Evolutionary conservation across 2,888 invertebrate species (phyloP), one percentile per base, ranked within the genome.

Genomic region (Allygus modestus): DNA sequence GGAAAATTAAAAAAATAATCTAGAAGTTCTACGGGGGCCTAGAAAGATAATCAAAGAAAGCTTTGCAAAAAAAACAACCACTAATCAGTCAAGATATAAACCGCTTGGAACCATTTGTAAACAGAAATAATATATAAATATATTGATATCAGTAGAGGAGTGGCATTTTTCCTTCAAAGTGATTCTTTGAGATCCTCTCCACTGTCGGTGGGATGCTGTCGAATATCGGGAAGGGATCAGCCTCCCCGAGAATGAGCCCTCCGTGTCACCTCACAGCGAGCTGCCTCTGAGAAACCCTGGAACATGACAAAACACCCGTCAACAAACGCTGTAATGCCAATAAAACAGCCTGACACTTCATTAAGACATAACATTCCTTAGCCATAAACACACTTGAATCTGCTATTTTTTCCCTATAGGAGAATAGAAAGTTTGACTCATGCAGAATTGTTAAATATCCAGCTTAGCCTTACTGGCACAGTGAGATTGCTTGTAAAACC

Each of bases 51-150:
- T 46, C 46, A 46, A 46, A 77, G 46, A 77, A 77, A 7, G 77
- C 46, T 77, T 77, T 77, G 46, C 15, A 77, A 41, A 73, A 65
- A 73, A 77, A 77, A 41, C 77, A 77, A 77, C 77, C 43, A 77
- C 33, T 11, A 71, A 41, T 71, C 71, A 71, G 71, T 71, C 71
- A 37, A 71, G 11, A 71, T 37, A 71, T 37, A 41, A 2, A n/a
- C 41, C 37, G 20, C 11, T 37, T 17, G 1, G 33, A 41, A 71
- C n/a, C n/a, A 41, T 41, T 11, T 37, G 37, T 41, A 37, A 71
- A 71, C 9, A 71, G 20, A 20, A 71, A 71, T 41, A 41, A 71
- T 71, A 41, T 71, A 41, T 17, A 71, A 37, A 41, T 71, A 71
- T 71, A 71, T 71, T 71, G n/a, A 71, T 37, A 71, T 71, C 33